Base-by-base conservation (phyloP, 2,888 invertebrate species). In the Gonocerus acuteangulatus region DNA sequence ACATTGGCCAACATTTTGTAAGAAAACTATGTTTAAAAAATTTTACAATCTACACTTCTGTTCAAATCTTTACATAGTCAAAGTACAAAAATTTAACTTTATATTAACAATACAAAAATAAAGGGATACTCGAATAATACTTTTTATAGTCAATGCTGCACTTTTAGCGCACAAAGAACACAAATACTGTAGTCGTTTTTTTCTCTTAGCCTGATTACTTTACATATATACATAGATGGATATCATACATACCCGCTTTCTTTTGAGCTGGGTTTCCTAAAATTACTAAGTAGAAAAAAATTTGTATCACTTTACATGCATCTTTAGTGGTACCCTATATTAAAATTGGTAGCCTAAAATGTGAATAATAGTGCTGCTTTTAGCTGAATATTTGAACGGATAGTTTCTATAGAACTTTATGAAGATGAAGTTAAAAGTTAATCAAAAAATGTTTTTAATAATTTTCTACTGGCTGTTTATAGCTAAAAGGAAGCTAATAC, bases 61-160 rank as follows among this genome's bases (percentile, higher is more conserved):
- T 51, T 16, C 13, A 22, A 39, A 36, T 42, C 54, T 54, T 39
- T 54, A 54, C 54, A 42, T 54, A 54, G 32, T 54, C 39, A 36
- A 39, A 36, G 54, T 54, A 54, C 42, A 54, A 54, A 54, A 54
- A 15, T n/a, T 42, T 39, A 42, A 6, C 19, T 42, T 42, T 23
- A 39, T 54, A 42, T 51, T 19, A 39, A 54, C 42, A 54, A 54
- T 54, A 54, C 42, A 54, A 54, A 54, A 54, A 54, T 54, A 54
- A 39, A 54, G 54, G 36, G 39, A 54, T 42, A 22, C 42, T 54
- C 39, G 47, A 42, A 42, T 54, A 54, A 54, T 54, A 54, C 54
- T 54, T 54, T 11, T 54, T 54, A 54, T 11, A 54, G 22, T 54
- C 39, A 39, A 42, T 42, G 54, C 16, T 15, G n/a, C n/a, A 42